A percentile compares a stretch with the other conserved stretches of the same genome.
Evolutionary conservation across 2,888 invertebrate genomes (phyloP).

Genomic region (Ormyrus labotus): DNA sequence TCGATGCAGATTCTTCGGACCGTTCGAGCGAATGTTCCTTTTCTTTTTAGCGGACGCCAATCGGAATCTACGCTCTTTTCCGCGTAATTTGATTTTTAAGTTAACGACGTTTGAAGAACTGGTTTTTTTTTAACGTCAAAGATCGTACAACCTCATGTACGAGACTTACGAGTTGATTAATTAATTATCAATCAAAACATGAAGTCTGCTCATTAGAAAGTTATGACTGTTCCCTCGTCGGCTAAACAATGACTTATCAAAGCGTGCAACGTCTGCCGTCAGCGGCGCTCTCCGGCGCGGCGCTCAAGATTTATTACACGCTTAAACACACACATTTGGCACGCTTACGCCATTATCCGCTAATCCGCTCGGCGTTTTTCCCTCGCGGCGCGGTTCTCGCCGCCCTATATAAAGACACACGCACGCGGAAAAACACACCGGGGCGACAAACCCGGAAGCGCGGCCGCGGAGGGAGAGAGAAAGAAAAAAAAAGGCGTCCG

Average conservation of each 20-base stretch:
- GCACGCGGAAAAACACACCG: not conserved
- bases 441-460: not conserved
- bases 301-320: slow-evolving; percentile 3
- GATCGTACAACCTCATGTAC: too few species aligned
- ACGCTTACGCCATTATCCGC: slow-evolving; percentile 6
- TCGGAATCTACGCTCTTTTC: too few species aligned
- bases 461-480: not conserved
- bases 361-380: slow-evolving; percentile 1
- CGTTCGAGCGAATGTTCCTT: too few species aligned
- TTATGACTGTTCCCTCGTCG: too few species aligned
- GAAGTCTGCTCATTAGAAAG: too few species aligned
- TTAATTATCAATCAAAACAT: too few species aligned
- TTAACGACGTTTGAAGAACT: too few species aligned
- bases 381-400: slow-evolving; percentile 16
- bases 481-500: not conserved
- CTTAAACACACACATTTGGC: not conserved
- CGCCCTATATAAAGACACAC: not conserved
- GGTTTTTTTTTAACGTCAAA: too few species aligned
- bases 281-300: not conserved
- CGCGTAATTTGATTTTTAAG: too few species aligned
- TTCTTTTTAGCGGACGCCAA: too few species aligned
- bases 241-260: too few species aligned
- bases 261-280: not conserved
- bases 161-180: too few species aligned
- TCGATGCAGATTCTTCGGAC: not conserved